Conservation (phyloP, 2,888 invertebrate species). For the Corbicula japonica region DNA sequence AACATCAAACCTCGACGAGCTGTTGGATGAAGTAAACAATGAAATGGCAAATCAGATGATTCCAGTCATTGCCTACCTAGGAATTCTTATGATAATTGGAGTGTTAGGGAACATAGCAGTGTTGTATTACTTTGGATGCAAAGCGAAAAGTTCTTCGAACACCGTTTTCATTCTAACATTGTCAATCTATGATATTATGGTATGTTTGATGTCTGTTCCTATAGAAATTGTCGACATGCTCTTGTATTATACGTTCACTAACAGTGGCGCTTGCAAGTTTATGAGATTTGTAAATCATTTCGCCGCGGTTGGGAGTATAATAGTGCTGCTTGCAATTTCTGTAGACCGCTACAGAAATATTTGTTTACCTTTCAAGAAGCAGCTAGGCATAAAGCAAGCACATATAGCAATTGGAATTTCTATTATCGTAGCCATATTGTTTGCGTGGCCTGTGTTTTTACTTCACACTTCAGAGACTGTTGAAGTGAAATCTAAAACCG, state of each 20-base stretch:
- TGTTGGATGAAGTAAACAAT: slow-evolving; percentile 59
- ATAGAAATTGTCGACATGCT: slow-evolving; percentile 76
- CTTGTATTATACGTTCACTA: slow-evolving; percentile 70
- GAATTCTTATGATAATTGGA: slow-evolving; percentile 69
- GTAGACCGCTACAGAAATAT: slow-evolving; percentile 76
- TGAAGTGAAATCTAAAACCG: slow-evolving; percentile 48
- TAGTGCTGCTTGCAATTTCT: slow-evolving; percentile 71
- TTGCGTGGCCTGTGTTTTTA: slow-evolving; percentile 70
- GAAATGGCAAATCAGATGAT: slow-evolving; percentile 66
- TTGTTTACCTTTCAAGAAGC: slow-evolving; percentile 73
- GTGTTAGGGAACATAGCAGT: slow-evolving; percentile 74
- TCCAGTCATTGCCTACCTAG: slow-evolving; percentile 71
- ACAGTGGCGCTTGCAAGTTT: slow-evolving; percentile 67
- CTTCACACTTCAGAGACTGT: slow-evolving; percentile 71
- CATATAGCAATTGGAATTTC: slow-evolving; percentile 56
- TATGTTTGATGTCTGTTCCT: slow-evolving; percentile 72
- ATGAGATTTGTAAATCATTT: slow-evolving; percentile 69
- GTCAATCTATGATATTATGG: slow-evolving; percentile 72
- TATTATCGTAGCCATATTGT: slow-evolving; percentile 43
- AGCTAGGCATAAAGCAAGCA: slow-evolving; percentile 66
- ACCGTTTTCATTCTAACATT: slow-evolving; percentile 73
- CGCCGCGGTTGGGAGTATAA: slow-evolving; percentile 67
- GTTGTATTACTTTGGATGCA: slow-evolving; percentile 69
- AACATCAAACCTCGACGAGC: slow-evolving; percentile 13
- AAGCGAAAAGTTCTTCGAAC: slow-evolving; percentile 69